Conservation (phyloP, 1,140 invertebrate species). For the Drosophila ogumai region DNA sequence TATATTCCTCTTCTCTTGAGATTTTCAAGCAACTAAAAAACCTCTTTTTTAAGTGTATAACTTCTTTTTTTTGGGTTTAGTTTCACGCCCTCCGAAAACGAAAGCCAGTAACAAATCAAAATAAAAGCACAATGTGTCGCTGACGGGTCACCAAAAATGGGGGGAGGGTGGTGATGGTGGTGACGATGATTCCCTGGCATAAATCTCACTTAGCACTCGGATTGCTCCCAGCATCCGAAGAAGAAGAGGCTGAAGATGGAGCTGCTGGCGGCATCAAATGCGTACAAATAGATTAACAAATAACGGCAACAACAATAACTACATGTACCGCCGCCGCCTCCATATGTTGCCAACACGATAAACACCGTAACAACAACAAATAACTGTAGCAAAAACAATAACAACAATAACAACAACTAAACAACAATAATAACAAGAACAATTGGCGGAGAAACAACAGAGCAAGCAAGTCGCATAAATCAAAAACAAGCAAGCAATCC, state of each 20-base stretch:
- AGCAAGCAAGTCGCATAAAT: conserved; percentile 58
- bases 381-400: conserved; percentile 45
- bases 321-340: conserved; percentile 49
- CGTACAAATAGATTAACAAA: conserved; percentile 81
- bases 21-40: background rate
- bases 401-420: conserved; percentile 22
- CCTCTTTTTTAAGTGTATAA: background rate
- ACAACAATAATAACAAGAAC: conserved; percentile 30
- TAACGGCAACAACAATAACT: conserved; percentile 64
- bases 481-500: conserved; percentile 53
- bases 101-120: conserved; percentile 37
- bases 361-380: conserved; percentile 54
- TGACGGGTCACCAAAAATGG: conserved; percentile 43
- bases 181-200: conserved; percentile 28
- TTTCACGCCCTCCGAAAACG: background rate
- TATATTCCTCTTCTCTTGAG: background rate
- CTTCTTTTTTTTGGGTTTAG: background rate
- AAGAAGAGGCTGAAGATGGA: background rate
- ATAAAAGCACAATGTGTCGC: conserved; percentile 62
- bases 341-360: conserved; percentile 75
- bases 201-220: conserved; percentile 68
- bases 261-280: conserved; percentile 42
- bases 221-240: background rate
- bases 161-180: background rate
- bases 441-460: conserved; percentile 26